Conservation (phyloP, 1,140 invertebrate species). For the Pogonomyrmex barbatus region DNA sequence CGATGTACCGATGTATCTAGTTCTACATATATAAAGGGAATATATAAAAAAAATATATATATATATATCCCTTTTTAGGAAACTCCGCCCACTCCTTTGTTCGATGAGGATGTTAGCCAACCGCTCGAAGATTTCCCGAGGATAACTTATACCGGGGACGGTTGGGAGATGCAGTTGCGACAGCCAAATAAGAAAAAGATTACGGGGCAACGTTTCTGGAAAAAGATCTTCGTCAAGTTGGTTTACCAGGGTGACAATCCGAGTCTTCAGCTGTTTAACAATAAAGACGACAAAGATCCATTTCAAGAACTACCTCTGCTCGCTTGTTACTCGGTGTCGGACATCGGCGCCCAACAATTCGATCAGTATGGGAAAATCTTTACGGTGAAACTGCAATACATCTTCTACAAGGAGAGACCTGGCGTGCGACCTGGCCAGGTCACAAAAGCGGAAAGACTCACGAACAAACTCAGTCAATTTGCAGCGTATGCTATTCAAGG, state of each 20-base stretch:
- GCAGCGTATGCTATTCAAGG: conserved; percentile 97
- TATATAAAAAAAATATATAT: neutral
- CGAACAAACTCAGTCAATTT: conserved; percentile 96
- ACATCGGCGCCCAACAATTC: conserved; percentile 97
- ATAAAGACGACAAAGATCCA: conserved; percentile 94
- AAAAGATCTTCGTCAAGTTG: conserved; percentile 96
- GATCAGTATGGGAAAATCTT: conserved; percentile 99
- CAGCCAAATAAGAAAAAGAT: conserved; percentile 99
- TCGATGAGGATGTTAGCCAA: conserved; percentile 97
- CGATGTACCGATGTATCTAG: neutral
- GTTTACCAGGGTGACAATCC: conserved; percentile 93
- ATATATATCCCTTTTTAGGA: conserved; percentile 86
- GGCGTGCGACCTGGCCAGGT: conserved; percentile 98
- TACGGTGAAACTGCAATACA: conserved; percentile 98
- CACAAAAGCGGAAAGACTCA: conserved; percentile 96
- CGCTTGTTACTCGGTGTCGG: conserved; percentile 96
- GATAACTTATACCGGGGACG: conserved; percentile 92
- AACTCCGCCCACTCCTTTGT: conserved; percentile 95
- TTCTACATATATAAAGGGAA: neutral
- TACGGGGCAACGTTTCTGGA: conserved; percentile 98
- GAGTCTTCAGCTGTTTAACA: conserved; percentile 94
- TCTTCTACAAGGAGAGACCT: conserved; percentile 99
- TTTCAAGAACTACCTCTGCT: conserved; percentile 97
- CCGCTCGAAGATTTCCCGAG: conserved; percentile 97
- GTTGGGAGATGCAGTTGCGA: conserved; percentile 98